Evolutionary conservation across 1,140 invertebrate species (phyloP).

Genomic region (Vollenhovia emeryi): DNA sequence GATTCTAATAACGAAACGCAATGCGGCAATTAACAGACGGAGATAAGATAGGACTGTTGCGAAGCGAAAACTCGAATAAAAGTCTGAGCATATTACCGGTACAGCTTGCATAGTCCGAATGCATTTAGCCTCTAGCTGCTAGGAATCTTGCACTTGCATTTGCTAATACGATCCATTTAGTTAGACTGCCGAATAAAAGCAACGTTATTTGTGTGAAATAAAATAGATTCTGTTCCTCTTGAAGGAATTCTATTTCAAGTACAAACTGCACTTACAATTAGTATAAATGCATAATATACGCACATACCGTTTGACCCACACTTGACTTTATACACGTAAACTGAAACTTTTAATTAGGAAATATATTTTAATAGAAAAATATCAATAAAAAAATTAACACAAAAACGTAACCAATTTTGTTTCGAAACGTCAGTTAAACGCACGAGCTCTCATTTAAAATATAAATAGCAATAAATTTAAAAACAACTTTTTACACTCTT

Average conservation of each 20-base stretch:
- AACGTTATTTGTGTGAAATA: slow-evolving; percentile 6
- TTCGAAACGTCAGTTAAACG: not conserved
- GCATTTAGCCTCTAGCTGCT: slow-evolving; percentile 6
- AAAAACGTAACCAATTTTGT: not conserved
- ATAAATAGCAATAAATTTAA: not conserved
- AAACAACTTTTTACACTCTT: not conserved
- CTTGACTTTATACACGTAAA: not conserved
- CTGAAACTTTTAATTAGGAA: not conserved
- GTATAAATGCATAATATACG: not conserved
- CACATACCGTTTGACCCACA: not conserved
- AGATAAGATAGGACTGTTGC: slow-evolving; percentile 17
- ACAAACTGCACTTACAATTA: not conserved
- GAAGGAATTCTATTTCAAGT: slow-evolving; percentile 7
- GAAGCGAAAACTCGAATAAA: slow-evolving; percentile 35
- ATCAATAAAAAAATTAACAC: too few species aligned
- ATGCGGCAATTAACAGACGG: not conserved
- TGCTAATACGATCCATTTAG: slow-evolving; percentile 5
- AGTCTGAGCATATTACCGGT: slow-evolving; percentile 1
- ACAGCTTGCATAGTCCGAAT: not conserved
- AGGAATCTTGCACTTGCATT: slow-evolving; percentile 21
- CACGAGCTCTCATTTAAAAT: not conserved
- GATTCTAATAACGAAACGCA: slow-evolving; percentile 11
- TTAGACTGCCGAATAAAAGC: slow-evolving; percentile 3
- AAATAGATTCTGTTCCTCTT: not conserved
- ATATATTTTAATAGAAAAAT: not conserved